These are phyloP conservation scores for Neotragus moschatus DNA, from an alignment of 2,113 vertebrate genomes.

Conservation along the genomic window DNA sequence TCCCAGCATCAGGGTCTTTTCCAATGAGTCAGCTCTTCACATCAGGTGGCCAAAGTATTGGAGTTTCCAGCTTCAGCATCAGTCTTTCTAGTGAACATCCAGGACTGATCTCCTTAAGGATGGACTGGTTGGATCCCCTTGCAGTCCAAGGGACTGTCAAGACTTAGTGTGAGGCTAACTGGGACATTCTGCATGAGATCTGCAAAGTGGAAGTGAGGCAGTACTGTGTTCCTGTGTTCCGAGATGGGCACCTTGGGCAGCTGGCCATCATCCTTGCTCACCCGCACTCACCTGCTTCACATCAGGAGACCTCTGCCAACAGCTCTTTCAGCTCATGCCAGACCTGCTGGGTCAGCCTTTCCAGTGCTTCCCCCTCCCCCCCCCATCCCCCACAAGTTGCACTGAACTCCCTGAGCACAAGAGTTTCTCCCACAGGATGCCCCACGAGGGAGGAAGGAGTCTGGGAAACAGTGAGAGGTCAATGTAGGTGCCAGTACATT, in stretches of 20 bases:
- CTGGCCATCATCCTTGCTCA: background rate
- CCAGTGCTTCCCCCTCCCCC: fast-evolving
- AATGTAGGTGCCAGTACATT: too few relatives aligned
- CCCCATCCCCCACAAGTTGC: fast-evolving
- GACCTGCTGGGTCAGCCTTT: background rate
- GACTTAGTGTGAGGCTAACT: background rate
- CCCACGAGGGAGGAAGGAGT: background rate
- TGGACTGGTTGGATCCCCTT: background rate
- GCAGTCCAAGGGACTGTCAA: background rate
- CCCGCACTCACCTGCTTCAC: background rate
- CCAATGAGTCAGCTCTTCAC: background rate
- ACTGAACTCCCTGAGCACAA: background rate
- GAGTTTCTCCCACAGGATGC: background rate
- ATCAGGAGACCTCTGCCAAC: fast-evolving
- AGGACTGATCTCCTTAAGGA: background rate
- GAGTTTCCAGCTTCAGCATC: background rate
- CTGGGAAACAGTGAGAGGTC: background rate
- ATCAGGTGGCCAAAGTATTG: background rate
- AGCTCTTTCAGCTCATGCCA: background rate
- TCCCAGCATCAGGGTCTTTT: background rate
- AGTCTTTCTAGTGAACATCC: background rate
- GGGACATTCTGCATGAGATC: background rate
- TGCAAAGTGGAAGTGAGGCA: background rate
- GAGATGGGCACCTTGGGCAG: background rate
- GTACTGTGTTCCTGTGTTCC: background rate